These are phyloP conservation scores for Drosophila novamexicana DNA, from an alignment of 1,140 invertebrate species.

Conservation along the genomic window DNA sequence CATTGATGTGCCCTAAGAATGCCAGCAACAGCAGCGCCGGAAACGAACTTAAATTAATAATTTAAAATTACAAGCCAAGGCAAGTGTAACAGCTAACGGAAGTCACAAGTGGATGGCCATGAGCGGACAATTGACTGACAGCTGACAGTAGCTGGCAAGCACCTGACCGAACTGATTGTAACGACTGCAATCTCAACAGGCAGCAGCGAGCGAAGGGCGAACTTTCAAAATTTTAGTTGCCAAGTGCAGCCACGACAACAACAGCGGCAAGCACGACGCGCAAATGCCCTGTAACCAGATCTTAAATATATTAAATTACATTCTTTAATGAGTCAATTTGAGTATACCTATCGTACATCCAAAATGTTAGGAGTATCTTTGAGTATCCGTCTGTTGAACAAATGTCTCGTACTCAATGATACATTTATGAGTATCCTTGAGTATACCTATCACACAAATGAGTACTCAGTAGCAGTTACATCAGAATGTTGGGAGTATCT, in stretches of 20 bases:
- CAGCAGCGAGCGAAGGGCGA: background rate
- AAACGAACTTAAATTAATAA: slow-evolving; percentile 36
- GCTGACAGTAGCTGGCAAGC: background rate
- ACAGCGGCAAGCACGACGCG: background rate
- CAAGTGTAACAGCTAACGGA: slow-evolving; percentile 29
- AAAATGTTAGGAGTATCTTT: too few species aligned
- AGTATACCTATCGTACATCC: too few species aligned
- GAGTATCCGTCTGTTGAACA: too few species aligned
- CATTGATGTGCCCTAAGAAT: slow-evolving; percentile 32
- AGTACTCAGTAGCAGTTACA: too few species aligned
- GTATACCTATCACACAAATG: too few species aligned
- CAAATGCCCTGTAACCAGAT: slow-evolving; percentile 11
- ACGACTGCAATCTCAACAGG: background rate
- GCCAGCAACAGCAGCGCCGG: background rate
- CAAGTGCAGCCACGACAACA: slow-evolving; percentile 9
- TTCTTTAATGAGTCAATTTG: too few species aligned
- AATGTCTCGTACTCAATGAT: too few species aligned
- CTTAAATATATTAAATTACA: too few species aligned
- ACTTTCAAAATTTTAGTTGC: slow-evolving; percentile 27
- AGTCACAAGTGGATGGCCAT: slow-evolving; percentile 9
- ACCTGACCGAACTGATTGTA: background rate
- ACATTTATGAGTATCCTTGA: too few species aligned
- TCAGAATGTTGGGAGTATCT: too few species aligned
- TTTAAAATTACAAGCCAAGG: slow-evolving; percentile 44
- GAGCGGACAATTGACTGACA: background rate